Evolutionary conservation across 2,797 vertebrate genomes (phyloP).

Genomic region (Meriones psammophilus): DNA sequence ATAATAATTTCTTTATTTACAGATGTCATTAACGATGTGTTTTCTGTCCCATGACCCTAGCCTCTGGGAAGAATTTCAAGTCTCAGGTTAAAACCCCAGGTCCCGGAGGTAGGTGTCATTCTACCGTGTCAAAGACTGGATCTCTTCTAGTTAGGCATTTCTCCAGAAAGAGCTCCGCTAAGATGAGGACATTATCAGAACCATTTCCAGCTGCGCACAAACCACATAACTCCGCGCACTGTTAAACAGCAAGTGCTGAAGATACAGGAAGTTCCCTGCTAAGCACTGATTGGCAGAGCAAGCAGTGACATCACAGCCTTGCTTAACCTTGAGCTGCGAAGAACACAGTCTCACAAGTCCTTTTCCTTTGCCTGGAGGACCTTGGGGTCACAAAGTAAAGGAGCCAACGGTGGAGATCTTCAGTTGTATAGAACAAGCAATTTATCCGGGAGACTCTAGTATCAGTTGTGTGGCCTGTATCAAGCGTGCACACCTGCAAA

Average conservation of each 20-base stretch:
- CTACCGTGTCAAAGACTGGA: neutral
- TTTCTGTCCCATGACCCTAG: neutral
- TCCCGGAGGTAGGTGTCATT: neutral
- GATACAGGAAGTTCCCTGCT: neutral
- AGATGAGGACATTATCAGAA: conserved; percentile 33
- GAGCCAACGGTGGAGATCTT: neutral
- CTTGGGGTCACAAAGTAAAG: neutral
- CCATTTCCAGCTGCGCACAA: conserved; percentile 2
- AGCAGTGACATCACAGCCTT: neutral
- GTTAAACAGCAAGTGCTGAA: neutral
- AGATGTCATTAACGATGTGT: neutral
- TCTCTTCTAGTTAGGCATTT: conserved; percentile 36
- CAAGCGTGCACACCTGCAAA: neutral
- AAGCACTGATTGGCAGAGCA: neutral
- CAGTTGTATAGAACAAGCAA: neutral
- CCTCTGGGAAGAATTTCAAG: neutral
- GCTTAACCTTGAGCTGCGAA: neutral
- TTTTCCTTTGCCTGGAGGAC: conserved; percentile 15
- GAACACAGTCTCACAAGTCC: neutral
- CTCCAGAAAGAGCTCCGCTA: neutral
- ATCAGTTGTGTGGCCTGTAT: neutral
- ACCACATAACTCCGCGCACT: no score
- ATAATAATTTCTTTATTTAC: neutral
- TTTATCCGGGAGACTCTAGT: neutral
- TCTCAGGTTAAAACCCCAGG: neutral